Evolutionary conservation across 2,888 invertebrate genomes (phyloP), one percentile per base, ranked within the genome.

Genomic region (Xanthorhoe designata): DNA sequence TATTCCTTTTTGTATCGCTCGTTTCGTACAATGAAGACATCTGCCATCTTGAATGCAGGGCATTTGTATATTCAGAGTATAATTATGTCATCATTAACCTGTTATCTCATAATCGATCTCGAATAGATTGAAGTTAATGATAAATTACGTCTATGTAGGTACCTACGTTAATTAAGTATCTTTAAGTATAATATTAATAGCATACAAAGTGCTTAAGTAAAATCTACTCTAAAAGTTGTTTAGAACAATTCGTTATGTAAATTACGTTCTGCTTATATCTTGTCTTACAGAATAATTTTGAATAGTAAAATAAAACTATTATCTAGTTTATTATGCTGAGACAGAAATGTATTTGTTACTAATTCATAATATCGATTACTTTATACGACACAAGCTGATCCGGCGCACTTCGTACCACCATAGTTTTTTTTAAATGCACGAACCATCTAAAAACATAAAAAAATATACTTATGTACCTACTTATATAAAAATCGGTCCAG

Each of bases 21-120:
- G 70, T 72, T 68, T 69, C 72, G 62, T 68, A 83, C 80, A 83
- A 87, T 85, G 78, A 83, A 87, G 83, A 86, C 82, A 86, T 87
- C 86, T 86, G 84, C 80, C 78, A 79, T 76, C 75, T 79, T 75
- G 71, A 74, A 68, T 74, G 66, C 64, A 51, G 60, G 70, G 59
- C 29, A 61, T 66, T 67, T 69, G 38, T 70, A 29, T 55, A 54
- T 61, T 45, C 61, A 51, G 51, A 61, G 60, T 60, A 71, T 71
- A 72, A 72, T 74, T 71, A 66, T 72, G 70, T 65, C 72, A 74
- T 68, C 56, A 42, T 58, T 63, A 73, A 72, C 68, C 55, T 72
- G 70, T 67, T 57, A 61, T 73, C 69, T 69, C 54, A 42, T 29
- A 57, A 57, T 51, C 18, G 52, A 57, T 57, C 52, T 42, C 32